Conservation (phyloP, 2,888 invertebrate genomes). For the Chironomus riparius region DNA sequence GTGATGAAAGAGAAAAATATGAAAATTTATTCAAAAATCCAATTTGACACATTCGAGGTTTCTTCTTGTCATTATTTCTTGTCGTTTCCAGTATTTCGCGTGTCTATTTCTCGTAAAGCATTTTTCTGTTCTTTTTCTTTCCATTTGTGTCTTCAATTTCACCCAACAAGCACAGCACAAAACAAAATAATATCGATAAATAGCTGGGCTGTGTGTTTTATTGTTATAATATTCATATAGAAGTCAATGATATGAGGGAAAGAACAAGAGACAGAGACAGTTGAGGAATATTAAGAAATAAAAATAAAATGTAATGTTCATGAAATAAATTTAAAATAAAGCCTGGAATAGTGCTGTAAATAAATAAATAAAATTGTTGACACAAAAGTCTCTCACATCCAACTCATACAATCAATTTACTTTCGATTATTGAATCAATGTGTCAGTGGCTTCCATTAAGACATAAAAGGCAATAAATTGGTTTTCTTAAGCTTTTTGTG, state of each 20-base stretch:
- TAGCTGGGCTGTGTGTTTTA: neutral
- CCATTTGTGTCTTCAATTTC: too few species aligned
- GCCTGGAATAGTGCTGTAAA: too few species aligned
- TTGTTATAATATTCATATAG: neutral
- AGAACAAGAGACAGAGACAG: neutral
- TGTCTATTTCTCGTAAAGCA: slow-evolving; percentile 12
- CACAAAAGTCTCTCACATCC: too few species aligned
- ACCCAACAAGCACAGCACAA: neutral
- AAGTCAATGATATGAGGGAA: neutral
- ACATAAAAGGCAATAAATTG: too few species aligned
- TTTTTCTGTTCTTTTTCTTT: neutral
- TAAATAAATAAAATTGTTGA: too few species aligned
- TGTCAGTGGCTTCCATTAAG: too few species aligned
- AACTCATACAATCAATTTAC: neutral
- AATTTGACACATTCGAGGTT: too few species aligned
- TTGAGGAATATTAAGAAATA: slow-evolving; percentile 19
- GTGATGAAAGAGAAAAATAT: neutral
- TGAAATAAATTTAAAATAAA: neutral
- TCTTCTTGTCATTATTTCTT: too few species aligned
- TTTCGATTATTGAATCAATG: neutral
- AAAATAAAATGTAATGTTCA: slow-evolving; percentile 13
- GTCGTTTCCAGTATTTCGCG: neutral
- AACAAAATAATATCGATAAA: too few species aligned
- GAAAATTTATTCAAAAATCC: neutral
- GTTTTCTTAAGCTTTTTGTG: too few species aligned